Percentiles rank a stretch among this genome's conserved stretches.
These are phyloP conservation scores for Eremophila alpestris DNA, from an alignment of 2,797 vertebrate genomes.

Conservation along the genomic window DNA sequence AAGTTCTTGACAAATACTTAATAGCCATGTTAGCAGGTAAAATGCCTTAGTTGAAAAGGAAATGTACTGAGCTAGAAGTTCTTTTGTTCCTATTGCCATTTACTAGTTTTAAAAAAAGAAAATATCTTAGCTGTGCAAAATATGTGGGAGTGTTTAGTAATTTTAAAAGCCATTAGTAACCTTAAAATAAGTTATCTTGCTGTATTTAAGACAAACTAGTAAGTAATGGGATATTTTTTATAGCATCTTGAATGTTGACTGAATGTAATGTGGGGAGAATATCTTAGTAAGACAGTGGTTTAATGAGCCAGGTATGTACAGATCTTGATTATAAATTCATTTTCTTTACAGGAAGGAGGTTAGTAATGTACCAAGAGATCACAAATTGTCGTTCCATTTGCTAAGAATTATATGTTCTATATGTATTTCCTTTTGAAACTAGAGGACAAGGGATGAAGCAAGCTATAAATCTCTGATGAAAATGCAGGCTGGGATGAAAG, in stretches of 20 bases:
- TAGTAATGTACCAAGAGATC: background rate
- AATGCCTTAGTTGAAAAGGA: background rate
- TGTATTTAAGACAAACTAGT: background rate
- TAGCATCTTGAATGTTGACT: background rate
- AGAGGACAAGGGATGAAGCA: background rate
- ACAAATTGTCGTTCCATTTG: background rate
- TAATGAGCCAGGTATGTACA: background rate
- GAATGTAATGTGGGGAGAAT: background rate
- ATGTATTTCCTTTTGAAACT: background rate
- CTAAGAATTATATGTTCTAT: background rate
- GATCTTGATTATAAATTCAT: background rate
- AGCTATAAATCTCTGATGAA: background rate
- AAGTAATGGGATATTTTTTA: background rate
- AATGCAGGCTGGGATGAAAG: background rate
- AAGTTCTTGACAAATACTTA: background rate
- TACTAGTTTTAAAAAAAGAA: background rate
- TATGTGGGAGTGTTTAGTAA: background rate
- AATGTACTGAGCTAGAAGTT: background rate
- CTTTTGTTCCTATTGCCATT: background rate
- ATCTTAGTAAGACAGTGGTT: background rate
- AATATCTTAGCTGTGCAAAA: background rate
- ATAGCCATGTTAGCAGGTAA: background rate
- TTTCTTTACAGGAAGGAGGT: background rate
- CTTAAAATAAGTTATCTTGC: background rate
- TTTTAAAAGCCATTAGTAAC: background rate